These are phyloP conservation scores for Diadumene lineata DNA, from an alignment of 92 coral and sea anemone species.

Conservation along the genomic window DNA sequence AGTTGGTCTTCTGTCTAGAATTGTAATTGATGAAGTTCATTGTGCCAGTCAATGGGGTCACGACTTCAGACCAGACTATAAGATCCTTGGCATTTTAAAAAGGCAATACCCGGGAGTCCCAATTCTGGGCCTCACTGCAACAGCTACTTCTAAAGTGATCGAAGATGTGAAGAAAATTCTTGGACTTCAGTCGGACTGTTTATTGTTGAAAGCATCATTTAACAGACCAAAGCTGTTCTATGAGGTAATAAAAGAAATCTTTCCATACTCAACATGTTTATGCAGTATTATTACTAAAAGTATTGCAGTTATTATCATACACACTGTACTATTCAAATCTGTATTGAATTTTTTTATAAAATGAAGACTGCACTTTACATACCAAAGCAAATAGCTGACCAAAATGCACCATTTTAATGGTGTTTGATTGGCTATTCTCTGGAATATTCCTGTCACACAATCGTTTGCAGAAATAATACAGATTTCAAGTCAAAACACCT, in stretches of 20 bases:
- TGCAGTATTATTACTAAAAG: too few species aligned
- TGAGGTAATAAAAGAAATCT: conserved; percentile 75
- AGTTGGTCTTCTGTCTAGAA: conserved; percentile 83
- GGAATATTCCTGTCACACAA: too few species aligned
- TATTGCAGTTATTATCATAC: too few species aligned
- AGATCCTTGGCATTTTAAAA: conserved; percentile 93
- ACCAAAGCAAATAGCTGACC: too few species aligned
- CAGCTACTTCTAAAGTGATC: conserved; percentile 91
- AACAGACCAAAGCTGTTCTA: conserved; percentile 90
- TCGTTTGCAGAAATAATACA: too few species aligned
- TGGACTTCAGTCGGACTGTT: conserved; percentile 70
- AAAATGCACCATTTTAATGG: too few species aligned
- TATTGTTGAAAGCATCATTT: conserved; percentile 88
- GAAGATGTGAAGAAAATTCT: conserved; percentile 94
- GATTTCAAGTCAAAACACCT: too few species aligned
- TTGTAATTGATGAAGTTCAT: conserved; percentile 95
- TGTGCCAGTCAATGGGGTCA: conserved; percentile 99
- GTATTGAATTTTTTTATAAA: too few species aligned
- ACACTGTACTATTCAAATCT: too few species aligned
- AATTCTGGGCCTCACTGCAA: conserved; percentile 91
- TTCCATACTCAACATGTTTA: too few species aligned
- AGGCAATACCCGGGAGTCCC: conserved; percentile 95
- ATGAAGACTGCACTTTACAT: too few species aligned
- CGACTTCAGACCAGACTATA: conserved; percentile 98
- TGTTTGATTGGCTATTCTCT: too few species aligned